Percentiles rank a stretch among this genome's conserved stretches.
These are phyloP conservation scores for Bucco capensis DNA, from an alignment of 2,113 vertebrate genomes.

Conservation along the genomic window DNA sequence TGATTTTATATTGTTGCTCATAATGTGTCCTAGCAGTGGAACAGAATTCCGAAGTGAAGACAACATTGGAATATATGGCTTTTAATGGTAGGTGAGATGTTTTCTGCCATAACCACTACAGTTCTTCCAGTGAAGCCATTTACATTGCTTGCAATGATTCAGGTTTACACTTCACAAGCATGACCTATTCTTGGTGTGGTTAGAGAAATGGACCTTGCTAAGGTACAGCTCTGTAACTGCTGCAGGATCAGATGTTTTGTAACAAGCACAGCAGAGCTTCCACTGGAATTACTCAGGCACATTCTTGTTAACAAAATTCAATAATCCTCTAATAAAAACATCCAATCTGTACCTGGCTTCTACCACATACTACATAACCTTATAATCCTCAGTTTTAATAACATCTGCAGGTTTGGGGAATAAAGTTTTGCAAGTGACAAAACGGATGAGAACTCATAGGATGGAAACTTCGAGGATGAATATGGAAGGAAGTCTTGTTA, in stretches of 20 bases:
- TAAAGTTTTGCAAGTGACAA: constrained; percentile 39
- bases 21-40: background rate
- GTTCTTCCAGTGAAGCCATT: background rate
- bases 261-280: constrained; percentile 26
- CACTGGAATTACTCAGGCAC: constrained; percentile 2
- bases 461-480: background rate
- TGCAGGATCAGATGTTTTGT: constrained; percentile 25
- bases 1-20: background rate
- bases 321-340: constrained; percentile 70
- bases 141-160: background rate
- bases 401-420: constrained; percentile 34
- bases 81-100: background rate
- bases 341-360: constrained; percentile 35
- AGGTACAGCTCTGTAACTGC: background rate
- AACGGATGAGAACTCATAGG: background rate
- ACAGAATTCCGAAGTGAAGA: background rate
- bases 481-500: constrained; percentile 9
- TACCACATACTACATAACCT: constrained; percentile 41
- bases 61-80: background rate
- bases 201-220: background rate
- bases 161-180: background rate
- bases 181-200: rapidly evolving
- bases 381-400: constrained; percentile 69
- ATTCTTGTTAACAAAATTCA: constrained; percentile 40
- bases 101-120: background rate